Base-by-base conservation (phyloP, 2,888 invertebrate species). In the Lasioglossum malachurum region DNA sequence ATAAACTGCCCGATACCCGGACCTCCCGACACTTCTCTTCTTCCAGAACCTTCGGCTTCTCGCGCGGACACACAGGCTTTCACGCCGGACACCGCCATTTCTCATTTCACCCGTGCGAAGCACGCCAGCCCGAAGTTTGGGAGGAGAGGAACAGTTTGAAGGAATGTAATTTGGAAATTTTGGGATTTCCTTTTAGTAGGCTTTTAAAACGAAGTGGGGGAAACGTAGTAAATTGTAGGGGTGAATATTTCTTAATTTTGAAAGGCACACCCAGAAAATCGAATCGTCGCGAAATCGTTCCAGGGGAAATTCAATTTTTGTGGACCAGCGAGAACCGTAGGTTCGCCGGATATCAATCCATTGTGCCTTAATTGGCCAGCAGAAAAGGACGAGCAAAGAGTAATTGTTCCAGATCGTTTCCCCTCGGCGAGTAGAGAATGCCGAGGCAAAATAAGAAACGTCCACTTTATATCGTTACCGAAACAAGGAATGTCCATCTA, bases 1-100 rank as follows among this genome's bases (percentile, higher is more conserved):
- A 87, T 90, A 89, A 91, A 89, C 89, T 83, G 87, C 84, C 91
- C 84, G 86, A 89, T 88, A 78, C 78, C 46, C 83, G 31, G 74
- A 74, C 57, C n/a, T 84, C 73, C 86, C 83, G 83, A 27, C 88
- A 81, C 79, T 73, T 88, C 76, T 64, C 31, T 75, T 57, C 14
- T 44, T 60, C 67, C 74, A 35, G n/a, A 31, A 35, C 64, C 64
- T 31, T 64, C 64, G 12, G 35, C 23, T 38, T 75, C 46, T 19
- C 75, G 35, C 49, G 23, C 44, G n/a, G 12, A 57, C 57, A 57
- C 57, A 1, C n/a, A 12, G 12, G 57, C 12, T 57, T 57, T 57
- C 57, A 57, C 57, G 57, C 57, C 57, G n/a, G n/a, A n/a, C 57
- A 23, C n/a, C n/a, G n/a, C 12, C 57, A 3, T 57, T n/a, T 57